A percentile compares a stretch with the other conserved stretches of the same genome.
Evolutionary conservation across 92 coral and sea anemone species (phyloP).

Genomic region (Isaurus tuberculatus): DNA sequence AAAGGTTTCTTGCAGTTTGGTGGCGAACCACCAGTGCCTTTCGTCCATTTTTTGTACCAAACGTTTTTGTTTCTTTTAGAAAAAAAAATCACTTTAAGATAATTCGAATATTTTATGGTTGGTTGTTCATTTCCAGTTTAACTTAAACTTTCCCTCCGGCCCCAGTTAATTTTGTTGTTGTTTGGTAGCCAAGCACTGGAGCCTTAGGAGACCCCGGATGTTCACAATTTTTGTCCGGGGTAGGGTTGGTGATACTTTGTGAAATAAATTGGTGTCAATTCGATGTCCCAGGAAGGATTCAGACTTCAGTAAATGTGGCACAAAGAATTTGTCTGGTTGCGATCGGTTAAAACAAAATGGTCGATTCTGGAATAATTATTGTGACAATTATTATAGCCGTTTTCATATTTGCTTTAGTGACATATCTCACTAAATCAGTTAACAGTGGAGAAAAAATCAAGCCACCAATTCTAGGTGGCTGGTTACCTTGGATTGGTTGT

Average conservation of each 20-base stretch:
- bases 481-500: slow-evolving; percentile 74
- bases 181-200: slow-evolving; percentile 93
- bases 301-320: too few relatives aligned
- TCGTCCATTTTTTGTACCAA: slow-evolving; percentile 78
- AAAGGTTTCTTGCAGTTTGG: slow-evolving; percentile 98
- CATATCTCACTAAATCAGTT: background rate
- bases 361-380: background rate
- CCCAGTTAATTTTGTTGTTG: slow-evolving; percentile 98
- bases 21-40: slow-evolving; percentile 99
- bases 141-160: slow-evolving; percentile 80
- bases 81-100: background rate
- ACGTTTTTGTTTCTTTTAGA: background rate
- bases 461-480: slow-evolving; percentile 60
- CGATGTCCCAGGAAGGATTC: too few relatives aligned
- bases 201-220: slow-evolving; percentile 76
- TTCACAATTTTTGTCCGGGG: background rate
- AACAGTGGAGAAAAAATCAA: background rate
- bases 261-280: too few relatives aligned
- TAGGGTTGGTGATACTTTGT: too few relatives aligned
- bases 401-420: background rate
- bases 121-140: background rate
- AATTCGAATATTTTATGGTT: background rate
- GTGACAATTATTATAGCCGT: slow-evolving; percentile 1
- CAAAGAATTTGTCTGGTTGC: background rate
- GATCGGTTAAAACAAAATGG: background rate